Evolutionary conservation across 2,113 vertebrate species (phyloP).

Genomic region (Talpa occidentalis): DNA sequence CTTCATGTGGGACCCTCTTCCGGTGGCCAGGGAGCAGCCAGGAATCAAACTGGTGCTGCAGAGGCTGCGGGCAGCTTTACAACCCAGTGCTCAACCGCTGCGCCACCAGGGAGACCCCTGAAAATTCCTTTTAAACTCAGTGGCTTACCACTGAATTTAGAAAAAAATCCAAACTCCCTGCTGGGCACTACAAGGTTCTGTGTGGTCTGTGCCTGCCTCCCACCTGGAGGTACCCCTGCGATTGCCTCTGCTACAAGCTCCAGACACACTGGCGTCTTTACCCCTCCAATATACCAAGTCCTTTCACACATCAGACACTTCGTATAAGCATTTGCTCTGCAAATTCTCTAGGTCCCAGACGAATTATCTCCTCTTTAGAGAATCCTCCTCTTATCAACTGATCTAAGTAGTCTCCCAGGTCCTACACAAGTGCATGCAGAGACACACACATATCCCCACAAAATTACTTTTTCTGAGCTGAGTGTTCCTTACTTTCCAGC

Average conservation of each 20-base stretch:
- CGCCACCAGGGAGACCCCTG: neutral
- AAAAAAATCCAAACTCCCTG: neutral
- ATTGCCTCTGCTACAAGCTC: too few relatives aligned
- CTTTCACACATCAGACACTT: neutral
- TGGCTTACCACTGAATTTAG: neutral
- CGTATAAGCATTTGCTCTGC: neutral
- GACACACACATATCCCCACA: neutral
- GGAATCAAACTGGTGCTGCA: too few relatives aligned
- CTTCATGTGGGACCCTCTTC: too few relatives aligned
- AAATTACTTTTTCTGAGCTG: neutral
- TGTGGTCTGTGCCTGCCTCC: neutral
- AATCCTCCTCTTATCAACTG: neutral
- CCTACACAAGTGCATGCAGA: too few relatives aligned
- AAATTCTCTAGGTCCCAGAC: neutral
- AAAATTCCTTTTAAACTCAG: neutral
- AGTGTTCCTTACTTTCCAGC: neutral
- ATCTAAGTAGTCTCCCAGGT: neutral
- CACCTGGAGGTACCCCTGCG: accelerated
- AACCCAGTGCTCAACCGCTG: too few relatives aligned
- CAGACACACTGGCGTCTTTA: neutral
- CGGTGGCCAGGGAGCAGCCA: too few relatives aligned
- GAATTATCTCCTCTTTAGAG: neutral
- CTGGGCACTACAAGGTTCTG: neutral
- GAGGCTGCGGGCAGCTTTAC: too few relatives aligned
- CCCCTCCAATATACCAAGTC: neutral